phyloP scores from a whole-genome alignment of 2,888 invertebrate genomes.

The Aricia artaxerxes region DNA sequence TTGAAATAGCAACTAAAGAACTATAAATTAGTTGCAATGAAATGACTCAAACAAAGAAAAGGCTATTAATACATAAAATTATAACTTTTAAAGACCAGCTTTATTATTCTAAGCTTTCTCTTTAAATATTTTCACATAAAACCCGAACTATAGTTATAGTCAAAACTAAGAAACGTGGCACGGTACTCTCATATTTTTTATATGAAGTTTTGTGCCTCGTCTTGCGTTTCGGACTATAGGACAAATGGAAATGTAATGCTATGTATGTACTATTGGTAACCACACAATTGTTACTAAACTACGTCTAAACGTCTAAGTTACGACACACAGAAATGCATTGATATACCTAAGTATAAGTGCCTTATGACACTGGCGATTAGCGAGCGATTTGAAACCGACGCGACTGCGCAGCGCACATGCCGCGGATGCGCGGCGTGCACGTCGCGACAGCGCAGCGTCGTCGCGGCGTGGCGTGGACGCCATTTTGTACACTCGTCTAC shows the following conservation, averaged over 20 bases:
- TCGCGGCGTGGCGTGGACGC: too few species aligned
- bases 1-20: neutral
- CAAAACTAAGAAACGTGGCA: neutral
- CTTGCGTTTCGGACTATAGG: neutral
- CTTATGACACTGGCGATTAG: too few species aligned
- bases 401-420: too few species aligned
- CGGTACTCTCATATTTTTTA: too few species aligned
- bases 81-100: constrained; percentile 3
- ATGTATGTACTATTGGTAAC: constrained; percentile 22
- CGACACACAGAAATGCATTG: constrained; percentile 26
- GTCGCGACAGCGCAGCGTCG: too few species aligned
- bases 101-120: neutral
- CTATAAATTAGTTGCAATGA: neutral
- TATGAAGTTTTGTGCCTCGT: neutral
- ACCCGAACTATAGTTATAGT: neutral
- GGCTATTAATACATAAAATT: neutral
- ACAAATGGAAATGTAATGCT: constrained; percentile 12
- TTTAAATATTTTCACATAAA: neutral
- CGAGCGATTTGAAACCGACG: too few species aligned
- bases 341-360: neutral
- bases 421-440: too few species aligned
- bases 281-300: constrained; percentile 9
- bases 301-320: constrained; percentile 16
- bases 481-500: too few species aligned
- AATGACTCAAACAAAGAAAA: neutral